These are phyloP conservation scores for Chloropsis cyanopogon DNA, from an alignment of 2,113 vertebrate species.

Conservation along the genomic window DNA sequence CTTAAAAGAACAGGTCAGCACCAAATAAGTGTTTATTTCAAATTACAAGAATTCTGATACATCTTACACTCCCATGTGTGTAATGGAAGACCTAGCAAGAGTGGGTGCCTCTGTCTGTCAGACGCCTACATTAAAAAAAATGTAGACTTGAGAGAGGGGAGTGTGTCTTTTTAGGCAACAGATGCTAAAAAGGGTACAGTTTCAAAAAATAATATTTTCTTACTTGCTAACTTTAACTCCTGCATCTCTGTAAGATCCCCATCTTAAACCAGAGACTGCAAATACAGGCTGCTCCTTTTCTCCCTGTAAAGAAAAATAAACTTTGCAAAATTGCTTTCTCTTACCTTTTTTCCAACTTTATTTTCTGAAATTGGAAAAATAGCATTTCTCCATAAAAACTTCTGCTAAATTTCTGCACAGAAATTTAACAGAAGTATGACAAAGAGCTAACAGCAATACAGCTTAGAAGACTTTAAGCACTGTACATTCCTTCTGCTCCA, in stretches of 20 bases:
- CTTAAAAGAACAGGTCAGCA: neutral
- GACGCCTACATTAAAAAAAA: neutral
- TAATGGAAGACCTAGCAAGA: neutral
- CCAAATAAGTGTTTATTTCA: neutral
- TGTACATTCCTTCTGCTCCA: neutral
- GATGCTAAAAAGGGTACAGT: neutral
- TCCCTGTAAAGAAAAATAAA: slow-evolving; percentile 76
- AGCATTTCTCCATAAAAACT: neutral
- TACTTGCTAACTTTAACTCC: slow-evolving; percentile 89
- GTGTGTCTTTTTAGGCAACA: neutral
- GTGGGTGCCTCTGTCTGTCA: neutral
- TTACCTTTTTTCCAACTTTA: neutral
- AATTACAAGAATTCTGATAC: neutral
- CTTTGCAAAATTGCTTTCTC: neutral
- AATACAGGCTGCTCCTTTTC: slow-evolving; percentile 93
- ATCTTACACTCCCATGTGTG: neutral
- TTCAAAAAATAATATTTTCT: slow-evolving; percentile 31
- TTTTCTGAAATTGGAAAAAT: neutral
- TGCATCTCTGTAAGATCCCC: slow-evolving; percentile 93
- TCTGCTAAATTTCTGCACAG: neutral
- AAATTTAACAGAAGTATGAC: neutral
- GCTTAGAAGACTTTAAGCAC: neutral
- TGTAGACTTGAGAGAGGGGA: neutral
- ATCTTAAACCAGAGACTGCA: slow-evolving; percentile 88
- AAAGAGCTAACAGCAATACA: neutral